phyloP scores from a whole-genome alignment of 2,113 vertebrate genomes.

The Puntigrus tetrazona region DNA sequence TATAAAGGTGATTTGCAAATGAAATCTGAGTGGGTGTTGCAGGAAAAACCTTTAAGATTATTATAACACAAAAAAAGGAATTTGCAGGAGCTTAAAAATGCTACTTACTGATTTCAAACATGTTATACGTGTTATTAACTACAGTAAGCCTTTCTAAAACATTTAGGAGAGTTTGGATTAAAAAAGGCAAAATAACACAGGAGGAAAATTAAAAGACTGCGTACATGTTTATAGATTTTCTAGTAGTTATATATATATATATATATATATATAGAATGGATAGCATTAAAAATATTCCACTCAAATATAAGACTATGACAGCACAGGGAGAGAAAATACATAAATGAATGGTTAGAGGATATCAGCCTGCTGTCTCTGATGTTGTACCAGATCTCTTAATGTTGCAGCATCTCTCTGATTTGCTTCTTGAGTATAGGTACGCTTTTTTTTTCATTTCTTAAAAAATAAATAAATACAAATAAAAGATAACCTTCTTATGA shows the following conservation, averaged over 20 bases:
- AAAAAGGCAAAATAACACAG: not conserved
- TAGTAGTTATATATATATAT: no score
- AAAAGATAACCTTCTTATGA: slow-evolving; percentile 6
- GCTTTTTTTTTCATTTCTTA: not conserved
- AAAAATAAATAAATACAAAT: not conserved
- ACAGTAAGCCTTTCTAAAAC: no score
- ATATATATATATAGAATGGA: no score
- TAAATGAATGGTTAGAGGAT: slow-evolving; percentile 4
- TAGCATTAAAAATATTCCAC: not conserved
- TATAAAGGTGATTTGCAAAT: not conserved
- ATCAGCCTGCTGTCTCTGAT: not conserved
- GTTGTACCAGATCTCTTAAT: not conserved
- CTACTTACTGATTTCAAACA: no score
- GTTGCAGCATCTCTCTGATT: slow-evolving; percentile 1
- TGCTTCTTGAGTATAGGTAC: not conserved
- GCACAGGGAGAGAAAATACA: not conserved
- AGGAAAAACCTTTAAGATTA: no score
- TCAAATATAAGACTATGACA: not conserved
- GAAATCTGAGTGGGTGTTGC: no score
- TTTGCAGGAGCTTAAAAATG: no score
- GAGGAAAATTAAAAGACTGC: not conserved
- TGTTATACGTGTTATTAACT: no score
- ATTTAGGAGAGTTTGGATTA: no score
- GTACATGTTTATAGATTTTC: no score
- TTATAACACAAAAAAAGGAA: no score